Evolutionary conservation across 2,888 invertebrate genomes (phyloP).

Genomic region (Cordilura impudica): DNA sequence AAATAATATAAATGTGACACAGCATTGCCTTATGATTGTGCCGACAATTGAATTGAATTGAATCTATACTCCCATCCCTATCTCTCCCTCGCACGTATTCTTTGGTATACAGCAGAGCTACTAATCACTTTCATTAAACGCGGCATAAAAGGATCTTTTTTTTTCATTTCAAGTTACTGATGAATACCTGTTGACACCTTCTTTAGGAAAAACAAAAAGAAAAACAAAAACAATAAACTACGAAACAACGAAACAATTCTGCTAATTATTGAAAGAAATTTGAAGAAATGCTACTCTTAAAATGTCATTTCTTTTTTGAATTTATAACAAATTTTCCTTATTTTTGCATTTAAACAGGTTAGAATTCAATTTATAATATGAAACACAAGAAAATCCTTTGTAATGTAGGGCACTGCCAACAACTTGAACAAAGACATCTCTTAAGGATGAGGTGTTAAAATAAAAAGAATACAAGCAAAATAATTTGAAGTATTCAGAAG

Average conservation of each 20-base stretch:
- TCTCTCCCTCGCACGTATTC: neutral
- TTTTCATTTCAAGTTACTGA: slow-evolving; percentile 60
- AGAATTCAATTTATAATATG: slow-evolving; percentile 38
- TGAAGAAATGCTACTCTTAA: neutral
- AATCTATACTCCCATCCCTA: too few relatives aligned
- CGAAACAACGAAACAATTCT: slow-evolving; percentile 67
- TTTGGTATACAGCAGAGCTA: neutral
- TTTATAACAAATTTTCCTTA: neutral
- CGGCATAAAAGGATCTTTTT: neutral
- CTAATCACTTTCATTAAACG: slow-evolving; percentile 27
- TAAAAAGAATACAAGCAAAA: neutral
- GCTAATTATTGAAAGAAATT: slow-evolving; percentile 69
- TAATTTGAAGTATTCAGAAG: neutral
- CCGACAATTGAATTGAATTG: slow-evolving; percentile 52
- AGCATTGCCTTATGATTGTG: slow-evolving; percentile 64
- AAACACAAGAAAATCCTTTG: slow-evolving; percentile 17
- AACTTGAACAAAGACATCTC: neutral
- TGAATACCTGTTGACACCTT: slow-evolving; percentile 73
- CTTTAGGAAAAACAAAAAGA: too few relatives aligned
- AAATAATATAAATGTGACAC: slow-evolving; percentile 69
- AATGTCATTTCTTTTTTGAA: neutral
- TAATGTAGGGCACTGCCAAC: slow-evolving; percentile 29
- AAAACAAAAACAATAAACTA: slow-evolving; percentile 19
- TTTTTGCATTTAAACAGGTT: slow-evolving; percentile 54
- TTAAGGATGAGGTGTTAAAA: neutral